Conservation (phyloP, 1,140 invertebrate genomes). For the Triops longicaudatus region DNA sequence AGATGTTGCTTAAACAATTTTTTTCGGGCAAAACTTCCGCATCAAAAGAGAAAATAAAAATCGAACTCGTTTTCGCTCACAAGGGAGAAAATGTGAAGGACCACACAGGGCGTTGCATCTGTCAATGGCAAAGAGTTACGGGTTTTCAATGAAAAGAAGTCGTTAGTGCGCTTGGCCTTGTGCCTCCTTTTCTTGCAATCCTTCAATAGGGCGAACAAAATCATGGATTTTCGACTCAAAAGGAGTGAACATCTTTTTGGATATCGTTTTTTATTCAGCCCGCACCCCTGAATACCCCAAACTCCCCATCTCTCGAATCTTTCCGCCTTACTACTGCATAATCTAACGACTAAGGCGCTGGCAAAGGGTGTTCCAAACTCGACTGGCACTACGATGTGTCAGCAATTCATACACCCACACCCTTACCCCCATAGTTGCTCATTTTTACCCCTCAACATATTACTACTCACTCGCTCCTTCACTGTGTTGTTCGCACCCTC, state of each 20-base stretch:
- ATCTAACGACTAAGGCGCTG: background rate
- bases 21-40: background rate
- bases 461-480: background rate
- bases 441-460: background rate
- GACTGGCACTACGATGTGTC: conserved; percentile 9
- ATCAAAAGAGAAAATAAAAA: too few species aligned
- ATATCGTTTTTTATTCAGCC: background rate
- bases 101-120: conserved; percentile 13
- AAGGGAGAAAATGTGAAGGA: background rate
- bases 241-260: conserved; percentile 1
- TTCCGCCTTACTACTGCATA: conserved; percentile 3
- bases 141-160: conserved; percentile 4
- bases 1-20: background rate
- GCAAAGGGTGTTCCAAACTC: background rate
- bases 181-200: conserved; percentile 11
- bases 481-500: background rate
- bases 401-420: background rate
- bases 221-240: conserved; percentile 11
- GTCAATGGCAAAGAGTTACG: conserved; percentile 9
- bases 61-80: conserved; percentile 4
- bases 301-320: background rate
- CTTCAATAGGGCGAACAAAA: conserved; percentile 8
- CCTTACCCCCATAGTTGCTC: background rate
- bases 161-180: conserved; percentile 13
- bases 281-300: background rate